Base-by-base conservation (phyloP, 2,113 vertebrate genomes). In the Willisornis vidua region DNA sequence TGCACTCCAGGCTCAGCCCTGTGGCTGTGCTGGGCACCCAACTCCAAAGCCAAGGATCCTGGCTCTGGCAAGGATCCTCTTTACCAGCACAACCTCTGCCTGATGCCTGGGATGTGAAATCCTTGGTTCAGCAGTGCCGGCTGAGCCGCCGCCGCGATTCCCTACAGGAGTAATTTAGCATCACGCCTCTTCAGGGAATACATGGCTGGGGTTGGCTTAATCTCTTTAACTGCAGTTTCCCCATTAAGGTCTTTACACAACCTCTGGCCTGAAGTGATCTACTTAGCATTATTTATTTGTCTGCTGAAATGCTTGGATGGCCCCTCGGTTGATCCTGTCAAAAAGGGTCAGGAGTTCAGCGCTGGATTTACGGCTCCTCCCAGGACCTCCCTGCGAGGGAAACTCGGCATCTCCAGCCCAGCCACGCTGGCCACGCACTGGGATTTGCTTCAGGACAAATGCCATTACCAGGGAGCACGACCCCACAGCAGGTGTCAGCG, bases 261-360 rank as follows among this genome's bases (percentile, higher is more conserved):
- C 94, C 94, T 96, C 94, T 94, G 94, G 90, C 90, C 93, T n/a
- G 35, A 17, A 94, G 92, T 71, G 94, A 96, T 95, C 92, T 48
- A 61, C 85, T 97, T 93, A 96, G 81, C 92, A 70, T 94, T 96
- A 97, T 97, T 97, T 96, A 96, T 96, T 76, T 94, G 88, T 65
- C 77, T 4, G 10, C 61, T 79, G 90, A 88, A 96, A 94, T 9
- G 93, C 89, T 75, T 10, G 94, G 90, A 20, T 37, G 58, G 94
- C 88, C 96, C 90, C 75, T 52, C 39, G 5, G 88, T 6, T 79
- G 94, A 45, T 89, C 8, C 93, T 96, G 95, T 92, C 94, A 94
- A 58, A 46, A 54, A 39, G 43, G 95, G 94, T 97, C 90, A 96
- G 17, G 12, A 81, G 93, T 94, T 96, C 94, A 97, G 74, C 87